phyloP scores from a whole-genome alignment of 2,888 invertebrate genomes.

The Scelioninae gen. 1 region DNA sequence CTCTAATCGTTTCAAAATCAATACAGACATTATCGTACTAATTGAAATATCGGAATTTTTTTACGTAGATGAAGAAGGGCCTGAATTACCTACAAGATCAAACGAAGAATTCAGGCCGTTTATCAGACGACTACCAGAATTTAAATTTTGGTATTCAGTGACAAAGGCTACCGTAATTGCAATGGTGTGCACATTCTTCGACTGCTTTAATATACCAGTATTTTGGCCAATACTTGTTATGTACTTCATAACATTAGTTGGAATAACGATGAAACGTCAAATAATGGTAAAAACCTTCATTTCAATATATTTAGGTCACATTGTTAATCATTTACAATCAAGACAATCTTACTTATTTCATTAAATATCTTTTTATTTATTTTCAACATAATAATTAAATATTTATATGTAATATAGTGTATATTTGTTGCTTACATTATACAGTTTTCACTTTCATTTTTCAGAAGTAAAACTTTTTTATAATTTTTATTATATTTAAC shows the following conservation, averaged over 20 bases:
- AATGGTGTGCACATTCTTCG: conserved; percentile 97
- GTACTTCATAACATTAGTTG: conserved; percentile 99
- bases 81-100: conserved; percentile 96
- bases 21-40: too few species aligned
- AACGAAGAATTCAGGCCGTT: conserved; percentile 99
- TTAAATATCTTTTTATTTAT: too few species aligned
- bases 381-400: too few species aligned
- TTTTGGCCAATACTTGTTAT: conserved; percentile 99
- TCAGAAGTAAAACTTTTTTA: too few species aligned
- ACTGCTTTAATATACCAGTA: conserved; percentile 99
- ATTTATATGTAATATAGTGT: too few species aligned
- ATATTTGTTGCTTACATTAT: too few species aligned
- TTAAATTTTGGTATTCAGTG: conserved; percentile 99
- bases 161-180: conserved; percentile 96
- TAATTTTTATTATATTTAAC: too few species aligned
- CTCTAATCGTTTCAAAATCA: too few species aligned
- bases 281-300: conserved; percentile 98
- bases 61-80: conserved; percentile 90
- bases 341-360: too few species aligned
- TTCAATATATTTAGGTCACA: too few species aligned
- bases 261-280: conserved; percentile 99
- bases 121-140: conserved; percentile 97
- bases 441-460: too few species aligned
- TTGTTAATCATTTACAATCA: too few species aligned
- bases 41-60: conserved; percentile 3